These are phyloP conservation scores for Drosophila grimshawi DNA, from an alignment of 1,140 invertebrate genomes.

Conservation along the genomic window DNA sequence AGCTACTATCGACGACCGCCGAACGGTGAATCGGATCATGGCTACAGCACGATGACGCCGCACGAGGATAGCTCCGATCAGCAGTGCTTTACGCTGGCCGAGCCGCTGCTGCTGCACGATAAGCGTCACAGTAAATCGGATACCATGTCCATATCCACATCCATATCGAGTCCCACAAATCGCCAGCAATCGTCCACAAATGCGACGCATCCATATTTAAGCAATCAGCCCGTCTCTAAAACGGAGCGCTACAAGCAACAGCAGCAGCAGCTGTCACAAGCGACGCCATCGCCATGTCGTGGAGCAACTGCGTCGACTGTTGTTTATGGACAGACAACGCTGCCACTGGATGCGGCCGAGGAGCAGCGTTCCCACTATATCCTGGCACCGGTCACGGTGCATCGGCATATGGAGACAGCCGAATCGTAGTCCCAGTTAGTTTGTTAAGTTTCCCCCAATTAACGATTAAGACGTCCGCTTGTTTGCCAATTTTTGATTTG, in stretches of 20 bases:
- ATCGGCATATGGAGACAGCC: slow-evolving; percentile 91
- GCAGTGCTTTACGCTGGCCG: slow-evolving; percentile 89
- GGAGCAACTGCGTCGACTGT: slow-evolving; percentile 18
- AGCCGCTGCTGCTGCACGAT: slow-evolving; percentile 86
- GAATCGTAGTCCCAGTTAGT: slow-evolving; percentile 74
- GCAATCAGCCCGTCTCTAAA: slow-evolving; percentile 63
- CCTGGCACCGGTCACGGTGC: slow-evolving; percentile 94
- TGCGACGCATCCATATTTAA: slow-evolving; percentile 58
- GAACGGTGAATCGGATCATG: slow-evolving; percentile 95
- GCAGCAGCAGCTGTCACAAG: slow-evolving; percentile 32
- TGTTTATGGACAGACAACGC: slow-evolving; percentile 83
- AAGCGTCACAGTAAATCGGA: slow-evolving; percentile 87
- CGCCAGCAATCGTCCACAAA: slow-evolving; percentile 62
- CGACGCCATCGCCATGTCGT: slow-evolving; percentile 61
- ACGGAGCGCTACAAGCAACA: slow-evolving; percentile 84
- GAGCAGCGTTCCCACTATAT: slow-evolving; percentile 85
- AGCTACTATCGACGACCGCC: slow-evolving; percentile 90
- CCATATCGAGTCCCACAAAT: slow-evolving; percentile 85
- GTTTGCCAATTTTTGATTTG: slow-evolving; percentile 73
- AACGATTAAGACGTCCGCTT: slow-evolving; percentile 61
- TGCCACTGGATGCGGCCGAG: slow-evolving; percentile 52
- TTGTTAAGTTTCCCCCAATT: slow-evolving; percentile 53
- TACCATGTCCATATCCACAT: slow-evolving; percentile 87
- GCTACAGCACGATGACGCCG: slow-evolving; percentile 97
- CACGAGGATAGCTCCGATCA: slow-evolving; percentile 94